Conservation (phyloP, 2,797 vertebrate species). For the Chiroxiphia lanceolata region DNA sequence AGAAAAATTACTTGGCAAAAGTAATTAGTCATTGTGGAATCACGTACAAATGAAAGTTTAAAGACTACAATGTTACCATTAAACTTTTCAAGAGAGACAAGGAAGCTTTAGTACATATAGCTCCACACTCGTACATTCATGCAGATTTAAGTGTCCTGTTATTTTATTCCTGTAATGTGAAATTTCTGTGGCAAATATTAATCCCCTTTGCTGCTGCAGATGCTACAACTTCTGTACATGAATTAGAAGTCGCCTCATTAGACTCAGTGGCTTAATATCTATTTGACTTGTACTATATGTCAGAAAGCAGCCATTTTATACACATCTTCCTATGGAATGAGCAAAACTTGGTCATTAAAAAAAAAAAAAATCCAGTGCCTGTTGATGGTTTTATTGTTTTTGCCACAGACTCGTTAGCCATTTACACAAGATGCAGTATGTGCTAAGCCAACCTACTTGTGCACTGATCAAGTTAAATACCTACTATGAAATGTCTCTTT, state of each 20-base stretch:
- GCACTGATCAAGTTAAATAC: not conserved
- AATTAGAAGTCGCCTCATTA: not conserved
- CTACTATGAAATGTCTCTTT: not conserved
- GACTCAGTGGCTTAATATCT: not conserved
- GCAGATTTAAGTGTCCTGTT: not conserved
- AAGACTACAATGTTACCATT: constrained; percentile 29
- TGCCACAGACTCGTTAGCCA: not conserved
- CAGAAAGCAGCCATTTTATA: not conserved
- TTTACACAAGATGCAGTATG: not conserved
- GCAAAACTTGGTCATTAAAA: not conserved
- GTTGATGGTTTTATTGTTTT: not conserved
- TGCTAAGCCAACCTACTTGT: not conserved
- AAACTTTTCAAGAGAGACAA: constrained; percentile 25
- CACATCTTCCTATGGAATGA: not conserved
- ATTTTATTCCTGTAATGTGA: not conserved
- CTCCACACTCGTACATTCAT: not conserved
- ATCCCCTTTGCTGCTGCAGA: not conserved
- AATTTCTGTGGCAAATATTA: not conserved
- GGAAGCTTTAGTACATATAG: not conserved
- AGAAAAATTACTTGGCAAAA: constrained; percentile 13
- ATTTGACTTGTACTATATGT: not conserved
- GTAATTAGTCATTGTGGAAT: not conserved
- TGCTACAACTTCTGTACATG: not conserved
- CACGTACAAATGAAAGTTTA: constrained; percentile 39
- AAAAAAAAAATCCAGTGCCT: not conserved